Evolutionary conservation across 37 sponge, comb jelly and placozoan species (phyloP), one percentile per base, ranked within the genome.

Genomic region (Agelas oroides): DNA sequence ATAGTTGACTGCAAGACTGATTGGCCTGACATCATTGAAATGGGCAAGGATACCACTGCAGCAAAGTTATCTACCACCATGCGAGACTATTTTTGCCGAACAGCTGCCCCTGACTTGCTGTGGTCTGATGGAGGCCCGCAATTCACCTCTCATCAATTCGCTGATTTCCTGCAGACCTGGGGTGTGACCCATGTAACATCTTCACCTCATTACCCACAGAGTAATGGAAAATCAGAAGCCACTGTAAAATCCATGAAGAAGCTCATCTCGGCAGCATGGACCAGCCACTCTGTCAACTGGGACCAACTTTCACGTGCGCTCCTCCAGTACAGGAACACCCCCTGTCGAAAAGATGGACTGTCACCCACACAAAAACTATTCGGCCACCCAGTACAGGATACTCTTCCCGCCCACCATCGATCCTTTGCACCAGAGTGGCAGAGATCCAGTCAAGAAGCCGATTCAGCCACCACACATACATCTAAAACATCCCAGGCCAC

Each of bases 351-450:
- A n/a, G n/a, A 56, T 17, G 17, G 17, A 14, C 57, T 56, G 57
- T 56, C 57, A 20, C 56, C 75, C 6, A 58, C 75, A 11, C 75
- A 74, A 28, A 74, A 74, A 54, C 75, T 74, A 17, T 25, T 55
- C 14, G 75, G 75, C 16, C 75, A 74, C n/a, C 75, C 75, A 15
- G 59, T 74, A 74, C 75, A 74, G 53, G 75, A 74, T 24, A 46
- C n/a, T 16, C 71, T 70, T 6, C 79, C 40, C 36, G 41, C 79
- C 24, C 59, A 53, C 30, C 24, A 58, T 14, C 14, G 59, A 75
- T 46, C 75, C 13, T 38, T 41, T 31, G 30, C 46, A 21, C 40
- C 53, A 46, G 23, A 75, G 16, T 55, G 59, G 59, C 75, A 75
- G 30, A 8, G 8, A 53, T n/a, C 58, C 14, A 40, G 13, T 17